Conservation (phyloP, 2,797 vertebrate species). For the Gallinago stenura region DNA sequence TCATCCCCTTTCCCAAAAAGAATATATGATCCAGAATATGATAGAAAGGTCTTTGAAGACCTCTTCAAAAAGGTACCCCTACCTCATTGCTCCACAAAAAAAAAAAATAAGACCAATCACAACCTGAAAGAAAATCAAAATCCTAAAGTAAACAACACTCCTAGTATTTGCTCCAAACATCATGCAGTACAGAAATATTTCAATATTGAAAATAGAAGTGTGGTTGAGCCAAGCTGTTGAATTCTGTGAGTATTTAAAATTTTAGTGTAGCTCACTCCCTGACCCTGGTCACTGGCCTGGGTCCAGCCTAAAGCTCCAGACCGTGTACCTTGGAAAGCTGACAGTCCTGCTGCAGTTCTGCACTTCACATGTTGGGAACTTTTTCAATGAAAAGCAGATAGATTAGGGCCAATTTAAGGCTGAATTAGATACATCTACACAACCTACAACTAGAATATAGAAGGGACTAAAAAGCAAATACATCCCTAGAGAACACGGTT, state of each 20-base stretch:
- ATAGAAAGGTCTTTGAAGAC: background rate
- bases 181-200: background rate
- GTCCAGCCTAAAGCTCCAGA: constrained; percentile 1
- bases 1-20: background rate
- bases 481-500: background rate
- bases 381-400: background rate
- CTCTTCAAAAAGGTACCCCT: background rate
- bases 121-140: background rate
- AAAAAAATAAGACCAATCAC: background rate
- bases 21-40: background rate
- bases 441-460: background rate
- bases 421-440: background rate
- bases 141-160: background rate
- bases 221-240: background rate
- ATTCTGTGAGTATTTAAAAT: background rate
- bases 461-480: background rate
- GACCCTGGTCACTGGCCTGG: background rate
- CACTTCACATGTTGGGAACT: background rate
- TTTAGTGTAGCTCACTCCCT: background rate
- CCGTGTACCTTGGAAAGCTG: background rate
- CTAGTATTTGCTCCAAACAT: background rate
- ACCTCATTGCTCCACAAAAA: background rate
- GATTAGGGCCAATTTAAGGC: background rate
- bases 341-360: background rate
- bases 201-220: background rate